Evolutionary conservation across 2,888 invertebrate species (phyloP).

Genomic region (Lepidocyrtinus sp.): DNA sequence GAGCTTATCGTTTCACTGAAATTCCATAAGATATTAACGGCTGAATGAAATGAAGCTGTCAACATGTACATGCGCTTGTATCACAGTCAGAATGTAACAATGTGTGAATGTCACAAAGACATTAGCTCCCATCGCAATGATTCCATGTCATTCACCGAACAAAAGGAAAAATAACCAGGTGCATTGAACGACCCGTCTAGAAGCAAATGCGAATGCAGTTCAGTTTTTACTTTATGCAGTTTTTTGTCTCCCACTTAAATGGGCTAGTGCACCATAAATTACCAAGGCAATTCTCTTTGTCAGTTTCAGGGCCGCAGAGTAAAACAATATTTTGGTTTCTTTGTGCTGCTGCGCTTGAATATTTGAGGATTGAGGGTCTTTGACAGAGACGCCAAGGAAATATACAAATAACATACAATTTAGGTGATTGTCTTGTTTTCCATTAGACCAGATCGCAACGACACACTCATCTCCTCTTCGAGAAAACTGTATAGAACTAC

Average conservation of each 20-base stretch:
- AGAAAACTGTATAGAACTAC: conserved; percentile 20
- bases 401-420: too few relatives aligned
- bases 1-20: background rate
- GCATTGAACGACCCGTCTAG: background rate
- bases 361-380: background rate
- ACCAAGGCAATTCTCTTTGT: background rate
- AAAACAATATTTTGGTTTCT: background rate
- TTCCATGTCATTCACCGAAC: too few relatives aligned
- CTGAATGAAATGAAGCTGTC: background rate
- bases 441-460: too few relatives aligned
- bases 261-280: background rate
- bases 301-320: background rate
- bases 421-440: too few relatives aligned
- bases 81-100: background rate
- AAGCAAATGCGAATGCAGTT: background rate
- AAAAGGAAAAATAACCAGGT: background rate
- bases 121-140: background rate
- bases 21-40: background rate
- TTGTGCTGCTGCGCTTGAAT: background rate
- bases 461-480: background rate
- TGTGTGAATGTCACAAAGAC: background rate
- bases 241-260: background rate
- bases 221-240: too few relatives aligned
- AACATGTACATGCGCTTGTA: background rate
- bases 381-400: background rate